Conservation (phyloP, 2,113 vertebrate species). For the Synchiropus splendidus region DNA sequence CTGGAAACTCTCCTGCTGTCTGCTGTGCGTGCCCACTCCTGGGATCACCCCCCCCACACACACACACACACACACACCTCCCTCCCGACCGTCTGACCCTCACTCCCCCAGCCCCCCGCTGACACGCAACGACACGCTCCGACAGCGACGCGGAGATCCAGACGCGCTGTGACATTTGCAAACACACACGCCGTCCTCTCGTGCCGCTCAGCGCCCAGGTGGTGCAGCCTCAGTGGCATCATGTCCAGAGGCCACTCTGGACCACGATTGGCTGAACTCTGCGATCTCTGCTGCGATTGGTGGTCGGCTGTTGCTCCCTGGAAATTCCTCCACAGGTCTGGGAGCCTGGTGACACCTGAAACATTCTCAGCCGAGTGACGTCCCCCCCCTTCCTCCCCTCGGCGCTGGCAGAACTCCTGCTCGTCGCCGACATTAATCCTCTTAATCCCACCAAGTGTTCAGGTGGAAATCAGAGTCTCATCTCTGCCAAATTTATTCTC, state of each 20-base stretch:
- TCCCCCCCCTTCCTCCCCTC: too few relatives aligned
- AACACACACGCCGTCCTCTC: constrained; percentile 20
- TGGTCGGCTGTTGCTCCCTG: constrained; percentile 19
- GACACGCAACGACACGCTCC: constrained; percentile 26
- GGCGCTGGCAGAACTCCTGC: neutral
- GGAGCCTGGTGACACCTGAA: constrained; percentile 4
- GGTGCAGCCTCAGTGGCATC: constrained; percentile 28
- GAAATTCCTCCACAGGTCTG: constrained; percentile 7
- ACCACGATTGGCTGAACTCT: constrained; percentile 29
- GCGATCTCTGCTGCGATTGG: constrained; percentile 25
- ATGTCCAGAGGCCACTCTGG: constrained; percentile 30
- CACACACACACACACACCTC: neutral
- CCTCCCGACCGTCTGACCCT: constrained; percentile 19
- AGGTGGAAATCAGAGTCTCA: too few relatives aligned
- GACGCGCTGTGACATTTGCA: constrained; percentile 24
- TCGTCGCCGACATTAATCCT: constrained; percentile 42
- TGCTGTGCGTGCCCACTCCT: neutral
- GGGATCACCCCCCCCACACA: neutral
- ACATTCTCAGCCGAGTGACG: constrained; percentile 1
- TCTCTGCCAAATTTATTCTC: constrained; percentile 11
- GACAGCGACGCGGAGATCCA: constrained; percentile 33
- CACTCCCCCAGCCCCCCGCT: constrained; percentile 18
- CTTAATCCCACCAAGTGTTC: constrained; percentile 24
- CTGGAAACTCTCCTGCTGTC: neutral
- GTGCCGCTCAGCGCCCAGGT: constrained; percentile 40